Conservation (phyloP, 2,888 invertebrate genomes). For the Pyralis farinalis region DNA sequence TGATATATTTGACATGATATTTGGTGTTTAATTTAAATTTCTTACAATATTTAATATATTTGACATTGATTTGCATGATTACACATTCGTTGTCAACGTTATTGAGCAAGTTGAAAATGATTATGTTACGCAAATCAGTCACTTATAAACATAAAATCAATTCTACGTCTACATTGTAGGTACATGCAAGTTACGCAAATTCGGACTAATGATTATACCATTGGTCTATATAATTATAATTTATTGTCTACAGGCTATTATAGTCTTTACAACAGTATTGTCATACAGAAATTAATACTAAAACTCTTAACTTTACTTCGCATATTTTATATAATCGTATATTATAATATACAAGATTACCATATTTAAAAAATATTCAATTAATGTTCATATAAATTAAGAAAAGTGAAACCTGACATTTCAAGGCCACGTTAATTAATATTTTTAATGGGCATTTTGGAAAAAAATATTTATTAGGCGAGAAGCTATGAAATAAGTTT, state of each 20-base stretch:
- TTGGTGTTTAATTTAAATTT: neutral
- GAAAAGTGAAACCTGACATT: constrained; percentile 1
- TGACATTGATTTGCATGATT: neutral
- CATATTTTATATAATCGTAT: constrained; percentile 5
- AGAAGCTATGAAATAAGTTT: no score
- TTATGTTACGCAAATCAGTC: neutral
- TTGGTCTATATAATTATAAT: constrained; percentile 48
- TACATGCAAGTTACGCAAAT: constrained; percentile 17
- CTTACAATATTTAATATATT: neutral
- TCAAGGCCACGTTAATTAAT: constrained; percentile 6
- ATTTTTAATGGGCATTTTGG: neutral
- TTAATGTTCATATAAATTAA: neutral
- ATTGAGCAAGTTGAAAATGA: constrained; percentile 8
- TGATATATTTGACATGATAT: no score
- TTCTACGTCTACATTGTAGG: constrained; percentile 9
- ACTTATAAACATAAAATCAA: constrained; percentile 5
- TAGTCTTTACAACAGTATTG: constrained; percentile 53
- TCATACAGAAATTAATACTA: constrained; percentile 40
- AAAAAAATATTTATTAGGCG: neutral
- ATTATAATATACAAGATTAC: constrained; percentile 13
- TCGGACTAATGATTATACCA: constrained; percentile 23
- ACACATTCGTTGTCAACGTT: constrained; percentile 13
- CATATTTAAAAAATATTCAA: constrained; percentile 5
- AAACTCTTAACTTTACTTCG: constrained; percentile 14
- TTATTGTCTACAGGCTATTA: constrained; percentile 44